Evolutionary conservation across 2,113 vertebrate genomes (phyloP).

Genomic region (Galemys pyrenaicus): DNA sequence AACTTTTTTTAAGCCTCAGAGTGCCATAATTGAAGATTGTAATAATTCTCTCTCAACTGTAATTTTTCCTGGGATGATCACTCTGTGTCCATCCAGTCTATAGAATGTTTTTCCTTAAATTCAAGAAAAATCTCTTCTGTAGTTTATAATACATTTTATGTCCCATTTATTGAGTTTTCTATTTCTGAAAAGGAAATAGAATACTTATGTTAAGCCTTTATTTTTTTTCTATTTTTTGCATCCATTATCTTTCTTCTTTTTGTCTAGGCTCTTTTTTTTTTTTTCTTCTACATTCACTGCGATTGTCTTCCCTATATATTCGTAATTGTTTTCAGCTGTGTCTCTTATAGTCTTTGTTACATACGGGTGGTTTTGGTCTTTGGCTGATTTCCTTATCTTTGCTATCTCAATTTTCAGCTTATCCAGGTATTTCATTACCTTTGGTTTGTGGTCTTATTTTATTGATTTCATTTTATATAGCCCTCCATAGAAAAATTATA

Average conservation of each 20-base stretch:
- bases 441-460: slow-evolving; percentile 32
- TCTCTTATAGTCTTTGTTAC: background rate
- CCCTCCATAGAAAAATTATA: background rate
- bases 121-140: background rate
- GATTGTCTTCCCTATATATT: background rate
- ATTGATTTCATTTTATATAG: background rate
- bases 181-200: background rate
- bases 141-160: slow-evolving; percentile 3
- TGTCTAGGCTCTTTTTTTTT: background rate
- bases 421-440: background rate
- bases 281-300: background rate
- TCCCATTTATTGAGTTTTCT: slow-evolving; percentile 1
- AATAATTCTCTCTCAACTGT: background rate
- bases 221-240: background rate
- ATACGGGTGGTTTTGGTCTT: background rate
- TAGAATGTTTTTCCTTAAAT: background rate
- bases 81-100: background rate
- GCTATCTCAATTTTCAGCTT: slow-evolving; percentile 8
- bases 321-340: slow-evolving; percentile 40
- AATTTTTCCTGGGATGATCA: slow-evolving; percentile 1
- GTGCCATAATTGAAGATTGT: background rate
- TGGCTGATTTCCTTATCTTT: background rate
- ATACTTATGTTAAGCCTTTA: background rate
- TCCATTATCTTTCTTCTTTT: background rate
- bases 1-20: background rate